These are phyloP conservation scores for Pampus argenteus DNA, from an alignment of 2,797 vertebrate genomes.

Conservation along the genomic window DNA sequence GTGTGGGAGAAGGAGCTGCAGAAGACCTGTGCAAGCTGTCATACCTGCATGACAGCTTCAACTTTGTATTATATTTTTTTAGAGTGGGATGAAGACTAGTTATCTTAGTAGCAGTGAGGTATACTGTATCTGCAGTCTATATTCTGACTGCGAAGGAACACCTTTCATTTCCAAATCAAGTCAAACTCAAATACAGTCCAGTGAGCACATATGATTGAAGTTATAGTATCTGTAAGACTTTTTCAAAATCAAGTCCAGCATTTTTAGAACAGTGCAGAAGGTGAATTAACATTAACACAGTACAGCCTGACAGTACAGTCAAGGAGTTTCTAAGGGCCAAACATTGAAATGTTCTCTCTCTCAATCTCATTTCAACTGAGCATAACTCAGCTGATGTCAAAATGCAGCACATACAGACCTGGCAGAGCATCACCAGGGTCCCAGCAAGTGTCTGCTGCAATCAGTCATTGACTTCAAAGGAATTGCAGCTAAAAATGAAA, in stretches of 20 bases:
- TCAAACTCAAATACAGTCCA: slow-evolving; percentile 1
- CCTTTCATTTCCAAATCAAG: background rate
- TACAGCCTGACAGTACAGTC: background rate
- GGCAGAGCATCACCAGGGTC: background rate
- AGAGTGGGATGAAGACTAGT: slow-evolving; percentile 41
- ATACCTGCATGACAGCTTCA: slow-evolving; percentile 14
- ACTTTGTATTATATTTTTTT: slow-evolving; percentile 31
- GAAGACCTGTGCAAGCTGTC: slow-evolving; percentile 16
- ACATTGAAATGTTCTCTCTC: background rate
- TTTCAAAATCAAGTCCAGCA: background rate
- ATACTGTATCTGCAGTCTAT: slow-evolving; percentile 29
- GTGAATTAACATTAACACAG: background rate
- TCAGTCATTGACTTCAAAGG: background rate
- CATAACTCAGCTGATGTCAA: background rate
- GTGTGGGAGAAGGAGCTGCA: slow-evolving; percentile 15
- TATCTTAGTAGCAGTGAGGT: slow-evolving; percentile 73
- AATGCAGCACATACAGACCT: background rate
- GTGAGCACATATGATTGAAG: background rate
- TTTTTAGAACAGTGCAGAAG: slow-evolving; percentile 9
- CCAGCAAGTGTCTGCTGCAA: background rate
- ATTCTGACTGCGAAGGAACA: slow-evolving; percentile 23
- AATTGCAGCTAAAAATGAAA: background rate
- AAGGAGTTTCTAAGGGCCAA: background rate
- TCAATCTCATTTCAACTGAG: background rate
- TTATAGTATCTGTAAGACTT: slow-evolving; percentile 4